phyloP scores from a whole-genome alignment of 2,888 invertebrate species.

The Eupithecia inturbata region DNA sequence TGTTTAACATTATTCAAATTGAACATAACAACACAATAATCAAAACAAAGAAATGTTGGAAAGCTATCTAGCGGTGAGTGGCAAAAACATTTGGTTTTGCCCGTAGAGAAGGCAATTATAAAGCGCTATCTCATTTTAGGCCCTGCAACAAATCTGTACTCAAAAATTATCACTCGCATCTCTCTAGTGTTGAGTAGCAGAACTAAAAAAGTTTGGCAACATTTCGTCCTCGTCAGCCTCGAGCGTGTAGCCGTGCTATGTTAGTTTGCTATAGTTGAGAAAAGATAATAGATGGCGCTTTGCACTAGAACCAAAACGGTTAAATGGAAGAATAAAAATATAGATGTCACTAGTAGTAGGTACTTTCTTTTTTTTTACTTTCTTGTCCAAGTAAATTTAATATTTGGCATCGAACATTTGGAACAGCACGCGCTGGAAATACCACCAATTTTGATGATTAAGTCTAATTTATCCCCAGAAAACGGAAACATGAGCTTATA shows the following conservation, averaged over 20 bases:
- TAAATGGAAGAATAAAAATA: not conserved
- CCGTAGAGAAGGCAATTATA: too few relatives aligned
- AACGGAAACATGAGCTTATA: not conserved
- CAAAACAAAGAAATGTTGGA: not conserved
- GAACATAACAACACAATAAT: too few relatives aligned
- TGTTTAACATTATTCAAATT: too few relatives aligned
- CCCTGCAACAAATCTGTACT: not conserved
- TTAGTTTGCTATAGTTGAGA: not conserved
- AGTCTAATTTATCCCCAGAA: not conserved
- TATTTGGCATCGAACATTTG: not conserved
- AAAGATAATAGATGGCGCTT: not conserved
- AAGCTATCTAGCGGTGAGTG: conserved; percentile 44
- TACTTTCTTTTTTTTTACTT: too few relatives aligned
- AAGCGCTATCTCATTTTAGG: not conserved
- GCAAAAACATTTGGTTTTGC: not conserved
- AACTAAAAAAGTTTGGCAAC: not conserved
- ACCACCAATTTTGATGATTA: not conserved
- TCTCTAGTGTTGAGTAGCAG: conserved; percentile 48
- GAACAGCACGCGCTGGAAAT: not conserved
- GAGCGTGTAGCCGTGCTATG: too few relatives aligned
- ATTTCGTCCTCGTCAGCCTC: too few relatives aligned
- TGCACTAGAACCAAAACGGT: not conserved
- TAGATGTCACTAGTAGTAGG: conserved; percentile 18
- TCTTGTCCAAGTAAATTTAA: not conserved
- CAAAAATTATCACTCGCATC: not conserved